A percentile compares a stretch with the other conserved stretches of the same genome.
phyloP scores from a whole-genome alignment of 1,140 invertebrate genomes.

The Aplysia californica region DNA sequence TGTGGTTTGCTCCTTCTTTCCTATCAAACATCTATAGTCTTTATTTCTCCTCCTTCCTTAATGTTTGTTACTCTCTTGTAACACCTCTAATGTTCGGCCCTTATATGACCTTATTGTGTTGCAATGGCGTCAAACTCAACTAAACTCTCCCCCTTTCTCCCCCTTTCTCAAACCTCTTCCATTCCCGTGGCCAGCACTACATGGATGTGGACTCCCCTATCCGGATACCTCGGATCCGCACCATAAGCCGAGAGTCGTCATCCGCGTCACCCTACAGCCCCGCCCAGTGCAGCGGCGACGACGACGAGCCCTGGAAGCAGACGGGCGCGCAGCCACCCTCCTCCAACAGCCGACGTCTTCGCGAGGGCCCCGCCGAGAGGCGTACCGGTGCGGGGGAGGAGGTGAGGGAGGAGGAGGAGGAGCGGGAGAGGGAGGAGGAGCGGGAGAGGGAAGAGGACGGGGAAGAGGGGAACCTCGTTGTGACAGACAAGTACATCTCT shows the following conservation, averaged over 20 bases:
- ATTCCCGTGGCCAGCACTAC: background rate
- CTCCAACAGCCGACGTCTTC: background rate
- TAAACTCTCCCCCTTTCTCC: too few species aligned
- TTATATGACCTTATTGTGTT: too few species aligned
- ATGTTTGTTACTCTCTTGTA: too few species aligned
- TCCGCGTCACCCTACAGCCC: too few species aligned
- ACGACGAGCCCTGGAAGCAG: background rate
- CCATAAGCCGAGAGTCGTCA: too few species aligned
- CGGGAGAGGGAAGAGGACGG: background rate
- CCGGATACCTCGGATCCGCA: background rate
- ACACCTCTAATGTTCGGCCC: too few species aligned
- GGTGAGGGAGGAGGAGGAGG: background rate
- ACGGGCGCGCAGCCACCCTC: background rate
- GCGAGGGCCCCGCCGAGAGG: background rate
- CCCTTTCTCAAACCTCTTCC: too few species aligned
- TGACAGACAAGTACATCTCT: background rate
- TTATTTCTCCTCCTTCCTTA: too few species aligned
- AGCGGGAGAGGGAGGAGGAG: background rate
- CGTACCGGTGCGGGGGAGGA: background rate
- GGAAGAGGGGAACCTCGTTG: background rate
- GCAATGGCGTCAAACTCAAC: too few species aligned
- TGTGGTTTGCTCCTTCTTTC: too few species aligned
- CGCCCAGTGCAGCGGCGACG: background rate
- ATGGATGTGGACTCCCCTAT: conserved; percentile 16
- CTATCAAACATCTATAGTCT: too few species aligned